Evolutionary conservation across 2,797 vertebrate genomes (phyloP).

Genomic region (Anas bahamensis): DNA sequence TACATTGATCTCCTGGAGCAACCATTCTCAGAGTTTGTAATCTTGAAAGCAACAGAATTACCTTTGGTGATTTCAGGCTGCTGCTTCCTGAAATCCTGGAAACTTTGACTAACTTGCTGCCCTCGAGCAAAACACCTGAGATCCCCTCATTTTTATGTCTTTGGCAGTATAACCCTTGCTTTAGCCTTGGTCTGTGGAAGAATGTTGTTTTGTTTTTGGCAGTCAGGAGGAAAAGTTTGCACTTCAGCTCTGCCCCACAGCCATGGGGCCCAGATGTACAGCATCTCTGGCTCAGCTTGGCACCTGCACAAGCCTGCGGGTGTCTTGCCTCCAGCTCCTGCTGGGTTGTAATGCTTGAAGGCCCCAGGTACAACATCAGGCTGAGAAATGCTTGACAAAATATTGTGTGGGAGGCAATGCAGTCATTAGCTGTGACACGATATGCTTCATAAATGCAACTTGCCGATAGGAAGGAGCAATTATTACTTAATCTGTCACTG

Average conservation of each 20-base stretch:
- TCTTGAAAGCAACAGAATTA: neutral
- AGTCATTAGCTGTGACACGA: neutral
- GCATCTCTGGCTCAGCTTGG: neutral
- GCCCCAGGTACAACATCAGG: neutral
- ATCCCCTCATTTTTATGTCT: neutral
- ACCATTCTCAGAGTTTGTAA: neutral
- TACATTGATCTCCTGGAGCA: neutral
- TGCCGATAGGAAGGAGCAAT: neutral
- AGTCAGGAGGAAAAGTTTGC: neutral
- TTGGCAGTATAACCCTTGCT: neutral
- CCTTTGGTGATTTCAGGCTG: neutral
- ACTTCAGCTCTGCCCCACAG: neutral
- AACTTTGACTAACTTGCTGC: neutral
- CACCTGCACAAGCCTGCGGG: neutral
- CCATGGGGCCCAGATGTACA: too few species aligned
- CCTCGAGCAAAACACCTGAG: neutral
- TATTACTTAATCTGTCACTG: neutral
- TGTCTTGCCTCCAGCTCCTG: neutral
- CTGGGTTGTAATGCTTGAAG: neutral
- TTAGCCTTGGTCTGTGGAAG: neutral
- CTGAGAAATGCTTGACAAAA: neutral
- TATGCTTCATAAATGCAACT: neutral
- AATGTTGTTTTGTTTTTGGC: neutral
- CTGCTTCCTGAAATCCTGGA: neutral
- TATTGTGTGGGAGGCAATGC: neutral